Evolutionary conservation across 2,797 vertebrate species (phyloP), one percentile per base, ranked within the genome.

Genomic region (Philypnodon macrostomus): DNA sequence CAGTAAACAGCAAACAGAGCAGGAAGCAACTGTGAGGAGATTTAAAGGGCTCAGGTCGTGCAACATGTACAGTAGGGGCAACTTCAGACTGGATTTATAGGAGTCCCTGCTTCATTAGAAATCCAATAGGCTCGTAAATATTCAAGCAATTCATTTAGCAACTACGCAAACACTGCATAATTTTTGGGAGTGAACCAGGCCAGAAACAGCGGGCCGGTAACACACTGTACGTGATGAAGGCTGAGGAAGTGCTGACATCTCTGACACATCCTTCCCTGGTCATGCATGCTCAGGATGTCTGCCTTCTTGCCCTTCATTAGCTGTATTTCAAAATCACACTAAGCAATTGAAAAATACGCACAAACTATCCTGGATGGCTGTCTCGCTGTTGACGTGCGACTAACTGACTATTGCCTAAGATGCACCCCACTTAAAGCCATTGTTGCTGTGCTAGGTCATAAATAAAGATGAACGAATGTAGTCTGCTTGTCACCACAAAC

Each of bases 191-290:
- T 13, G 34, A 19, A 26, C 61, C 40, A 52, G 24, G 39, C 44
- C 29, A 4, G 6, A 47, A 51, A 51, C 53, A 52, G 34, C 58
- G 53, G 53, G 30, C 52, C 1, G 30, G 55, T 24, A 16, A 52
- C 44, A 42, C n/a, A n/a, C n/a, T n/a, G n/a, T 26, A 52, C 46
- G 16, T 10, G 27, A 41, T 31, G 23, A 55, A 49, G 16, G 33
- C 36, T 42, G 34, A 54, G 65, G 57, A 80, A 74, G 58, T 52
- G 65, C 78, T 73, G 72, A 85, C 23, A 46, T 63, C 48, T 58
- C 33, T 29, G 62, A 64, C 61, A 64, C 67, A 69, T 80, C 63
- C 81, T 79, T 61, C 18, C 48, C 47, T 30, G 36, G 44, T 54
- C 40, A 24, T 54, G 27, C 50, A 45, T 14, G 29, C 54, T 58